These are phyloP conservation scores for Oplegnathus fasciatus DNA, from an alignment of 2,113 vertebrate species.

Conservation along the genomic window DNA sequence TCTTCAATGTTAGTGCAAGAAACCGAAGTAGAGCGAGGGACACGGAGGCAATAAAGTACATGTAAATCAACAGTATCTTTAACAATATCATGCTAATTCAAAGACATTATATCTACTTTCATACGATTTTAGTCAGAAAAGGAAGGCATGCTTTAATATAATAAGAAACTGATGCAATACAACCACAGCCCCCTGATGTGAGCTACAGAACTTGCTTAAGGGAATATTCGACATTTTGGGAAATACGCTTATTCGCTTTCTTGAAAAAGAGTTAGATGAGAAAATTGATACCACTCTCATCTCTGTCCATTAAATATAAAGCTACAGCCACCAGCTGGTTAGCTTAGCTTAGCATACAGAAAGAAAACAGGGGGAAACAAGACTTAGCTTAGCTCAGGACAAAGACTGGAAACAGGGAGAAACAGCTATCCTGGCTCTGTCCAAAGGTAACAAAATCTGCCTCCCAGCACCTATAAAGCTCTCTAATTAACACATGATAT, in stretches of 20 bases:
- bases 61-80: not conserved
- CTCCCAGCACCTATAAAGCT: not conserved
- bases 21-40: not conserved
- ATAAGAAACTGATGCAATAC: not conserved
- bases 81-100: constrained; percentile 12
- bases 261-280: not conserved
- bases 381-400: constrained; percentile 13
- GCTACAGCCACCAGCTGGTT: not conserved
- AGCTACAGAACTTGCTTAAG: not conserved
- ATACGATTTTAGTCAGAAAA: not conserved
- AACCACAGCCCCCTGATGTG: not conserved
- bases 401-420: not conserved
- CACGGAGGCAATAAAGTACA: constrained; percentile 31
- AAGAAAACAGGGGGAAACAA: not conserved
- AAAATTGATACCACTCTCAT: no score
- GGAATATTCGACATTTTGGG: not conserved
- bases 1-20: constrained; percentile 40
- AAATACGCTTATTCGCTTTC: not conserved
- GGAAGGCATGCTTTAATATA: constrained; percentile 9
- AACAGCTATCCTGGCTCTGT: not conserved
- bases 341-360: constrained; percentile 17
- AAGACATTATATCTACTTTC: not conserved
- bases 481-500: not conserved
- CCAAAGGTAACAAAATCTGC: not conserved
- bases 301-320: not conserved